Conservation (phyloP, 2,888 invertebrate species). For the Cheilosia variabilis region DNA sequence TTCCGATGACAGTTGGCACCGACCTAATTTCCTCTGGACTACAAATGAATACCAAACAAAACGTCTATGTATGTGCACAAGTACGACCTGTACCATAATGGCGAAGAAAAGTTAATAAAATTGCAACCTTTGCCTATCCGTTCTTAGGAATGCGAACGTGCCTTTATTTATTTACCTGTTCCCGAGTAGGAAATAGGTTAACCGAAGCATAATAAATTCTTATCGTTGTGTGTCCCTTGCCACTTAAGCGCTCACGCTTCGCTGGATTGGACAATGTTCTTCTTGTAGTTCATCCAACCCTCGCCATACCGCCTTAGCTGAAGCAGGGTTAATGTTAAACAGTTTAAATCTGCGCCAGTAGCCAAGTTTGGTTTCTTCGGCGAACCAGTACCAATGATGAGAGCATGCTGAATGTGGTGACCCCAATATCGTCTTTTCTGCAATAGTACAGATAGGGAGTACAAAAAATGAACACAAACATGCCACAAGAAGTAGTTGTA, state of each 20-base stretch:
- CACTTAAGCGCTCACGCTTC: conserved; percentile 67
- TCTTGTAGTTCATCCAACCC: not conserved
- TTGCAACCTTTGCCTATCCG: conserved; percentile 47
- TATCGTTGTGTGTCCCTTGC: conserved; percentile 70
- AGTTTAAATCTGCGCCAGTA: conserved; percentile 62
- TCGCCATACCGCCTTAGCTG: conserved; percentile 3
- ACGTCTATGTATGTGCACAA: conserved; percentile 30
- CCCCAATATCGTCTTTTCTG: conserved; percentile 57
- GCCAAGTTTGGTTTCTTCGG: conserved; percentile 44
- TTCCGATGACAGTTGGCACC: conserved; percentile 48
- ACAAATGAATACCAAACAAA: conserved; percentile 30
- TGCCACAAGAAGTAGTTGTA: conserved; percentile 52
- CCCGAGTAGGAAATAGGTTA: conserved; percentile 64
- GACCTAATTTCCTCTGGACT: conserved; percentile 52
- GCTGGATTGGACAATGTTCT: conserved; percentile 63
- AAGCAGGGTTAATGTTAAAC: conserved; percentile 57
- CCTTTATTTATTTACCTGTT: conserved; percentile 54
- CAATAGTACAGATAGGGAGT: conserved; percentile 45
- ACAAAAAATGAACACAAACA: conserved; percentile 11
- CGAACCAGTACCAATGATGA: conserved; percentile 47
- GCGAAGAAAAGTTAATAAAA: conserved; percentile 67
- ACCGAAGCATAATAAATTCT: conserved; percentile 71
- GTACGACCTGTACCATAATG: conserved; percentile 22
- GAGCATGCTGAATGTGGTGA: conserved; percentile 59
- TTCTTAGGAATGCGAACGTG: conserved; percentile 2